Conservation (phyloP, 2,797 vertebrate genomes). For the Sebastes kiyomatsui region DNA sequence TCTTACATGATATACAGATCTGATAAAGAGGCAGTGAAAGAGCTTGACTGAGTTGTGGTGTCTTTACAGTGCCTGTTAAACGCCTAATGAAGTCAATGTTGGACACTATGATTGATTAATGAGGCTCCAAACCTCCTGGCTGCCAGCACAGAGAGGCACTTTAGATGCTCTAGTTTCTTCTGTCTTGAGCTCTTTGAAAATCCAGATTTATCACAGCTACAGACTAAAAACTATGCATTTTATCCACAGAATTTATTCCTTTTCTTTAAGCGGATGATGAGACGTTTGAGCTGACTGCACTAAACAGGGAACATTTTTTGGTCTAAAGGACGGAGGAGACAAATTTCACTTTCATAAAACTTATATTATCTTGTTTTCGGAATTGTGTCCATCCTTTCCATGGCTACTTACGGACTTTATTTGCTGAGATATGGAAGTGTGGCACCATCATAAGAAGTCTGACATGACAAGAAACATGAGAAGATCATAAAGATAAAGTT, state of each 20-base stretch:
- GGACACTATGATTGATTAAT: conserved; percentile 33
- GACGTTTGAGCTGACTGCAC: background rate
- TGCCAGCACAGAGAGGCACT: background rate
- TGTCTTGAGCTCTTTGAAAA: background rate
- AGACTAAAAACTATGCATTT: background rate
- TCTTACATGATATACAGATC: conserved; percentile 1
- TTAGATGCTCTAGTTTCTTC: background rate
- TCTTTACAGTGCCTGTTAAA: conserved; percentile 37
- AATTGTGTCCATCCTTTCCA: background rate
- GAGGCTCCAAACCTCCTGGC: conserved; percentile 1
- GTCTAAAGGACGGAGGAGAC: background rate
- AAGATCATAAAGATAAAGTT: background rate
- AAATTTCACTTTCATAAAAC: background rate
- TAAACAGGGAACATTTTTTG: background rate
- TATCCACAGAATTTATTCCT: background rate
- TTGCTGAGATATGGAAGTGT: background rate
- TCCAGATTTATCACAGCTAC: background rate
- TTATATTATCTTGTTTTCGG: background rate
- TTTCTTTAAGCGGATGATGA: rapidly evolving
- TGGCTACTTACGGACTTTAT: background rate
- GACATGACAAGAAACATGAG: background rate
- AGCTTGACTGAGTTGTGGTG: conserved; percentile 7
- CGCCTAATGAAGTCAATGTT: conserved; percentile 26
- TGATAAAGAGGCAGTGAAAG: conserved; percentile 35
- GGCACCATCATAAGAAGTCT: background rate